Evolutionary conservation across 1,140 invertebrate species (phyloP), one percentile per base, ranked within the genome.

Genomic region (Drosophila neocordata): DNA sequence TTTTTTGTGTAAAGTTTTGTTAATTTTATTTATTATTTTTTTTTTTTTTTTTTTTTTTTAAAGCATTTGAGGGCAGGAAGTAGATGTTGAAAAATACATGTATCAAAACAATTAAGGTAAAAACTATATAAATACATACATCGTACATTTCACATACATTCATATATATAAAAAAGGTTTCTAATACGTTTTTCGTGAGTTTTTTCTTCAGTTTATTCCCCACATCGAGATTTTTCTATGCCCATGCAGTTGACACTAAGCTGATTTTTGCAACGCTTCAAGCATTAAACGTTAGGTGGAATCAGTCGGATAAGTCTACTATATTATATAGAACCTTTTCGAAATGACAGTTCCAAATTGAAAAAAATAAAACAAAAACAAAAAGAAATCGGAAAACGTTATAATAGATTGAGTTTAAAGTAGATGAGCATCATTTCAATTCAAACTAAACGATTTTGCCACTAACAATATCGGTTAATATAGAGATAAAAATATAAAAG

Each of bases 61-160:
- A 87, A 87, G 82, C 82, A 87, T 87, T 87, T 71, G 82, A 87
- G 82, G 82, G 82, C 82, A 87, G 82, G 82, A 87, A 87, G 82
- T 87, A 87, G 82, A 87, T 87, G 82, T 87, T 87, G 78, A 87
- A 87, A 87, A 87, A 87, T 79, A 87, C 82, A 82, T 81, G 78
- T 87, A 87, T 87, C 74, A 87, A 87, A 87, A 87, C 84, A 87
- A 74, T 65, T 77, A 74, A 79, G 63, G 56, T 85, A 84, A 84
- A 79, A 70, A 48, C 53, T 84, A 85, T 73, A 84, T 63, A 85
- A 79, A 83, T 73, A 73, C 70, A 73, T 71, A 71, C 9, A 20
- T 48, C 1, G 8, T 48, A 48, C 41, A 48, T 48, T 48, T 20
- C 69, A 72, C 55, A 73, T 55, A 51, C 55, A 71, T 73, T 66